Evolutionary conservation across 1,140 invertebrate species (phyloP).

Genomic region (Aleiodes sp.): DNA sequence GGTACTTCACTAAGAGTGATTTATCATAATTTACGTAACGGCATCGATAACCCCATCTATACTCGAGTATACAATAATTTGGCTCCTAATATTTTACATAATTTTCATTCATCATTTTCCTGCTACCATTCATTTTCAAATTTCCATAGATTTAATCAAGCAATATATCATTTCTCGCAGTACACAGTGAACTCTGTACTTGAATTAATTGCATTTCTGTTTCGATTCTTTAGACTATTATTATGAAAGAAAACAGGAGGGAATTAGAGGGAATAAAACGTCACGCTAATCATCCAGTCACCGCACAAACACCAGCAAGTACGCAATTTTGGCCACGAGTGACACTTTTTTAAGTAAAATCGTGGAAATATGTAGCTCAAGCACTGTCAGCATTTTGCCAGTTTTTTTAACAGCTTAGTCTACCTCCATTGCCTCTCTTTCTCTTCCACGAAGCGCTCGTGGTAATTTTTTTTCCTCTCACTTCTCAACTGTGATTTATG

Average conservation of each 20-base stretch:
- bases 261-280: not conserved
- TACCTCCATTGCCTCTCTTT: not conserved
- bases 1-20: not conserved
- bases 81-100: not conserved
- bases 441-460: no score
- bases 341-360: not conserved
- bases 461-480: no score
- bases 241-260: no score
- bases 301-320: not conserved
- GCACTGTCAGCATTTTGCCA: not conserved
- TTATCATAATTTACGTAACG: not conserved
- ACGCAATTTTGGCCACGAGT: not conserved
- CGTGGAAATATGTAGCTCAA: not conserved
- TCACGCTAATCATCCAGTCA: not conserved
- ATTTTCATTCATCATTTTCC: not conserved
- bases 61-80: not conserved
- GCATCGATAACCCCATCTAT: not conserved
- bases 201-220: not conserved
- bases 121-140: not conserved
- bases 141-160: not conserved
- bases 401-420: not conserved
- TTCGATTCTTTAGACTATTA: not conserved
- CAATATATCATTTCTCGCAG: not conserved
- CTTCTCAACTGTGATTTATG: no score
- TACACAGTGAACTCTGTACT: not conserved